These are phyloP conservation scores for Asarcornis scutulata DNA, from an alignment of 2,113 vertebrate genomes.

Conservation along the genomic window DNA sequence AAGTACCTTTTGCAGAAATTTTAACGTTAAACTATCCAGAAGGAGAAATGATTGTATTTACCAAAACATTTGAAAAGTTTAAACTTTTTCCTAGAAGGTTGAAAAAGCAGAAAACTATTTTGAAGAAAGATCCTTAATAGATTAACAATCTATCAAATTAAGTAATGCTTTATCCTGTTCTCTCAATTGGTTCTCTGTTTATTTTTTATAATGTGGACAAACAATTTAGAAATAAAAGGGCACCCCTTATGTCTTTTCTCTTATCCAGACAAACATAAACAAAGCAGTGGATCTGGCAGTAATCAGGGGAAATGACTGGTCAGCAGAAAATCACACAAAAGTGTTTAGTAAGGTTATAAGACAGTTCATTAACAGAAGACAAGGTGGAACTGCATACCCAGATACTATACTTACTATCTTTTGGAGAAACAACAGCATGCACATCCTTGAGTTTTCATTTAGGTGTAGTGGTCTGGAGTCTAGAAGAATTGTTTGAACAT, in stretches of 20 bases:
- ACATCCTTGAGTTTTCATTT: neutral
- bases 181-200: neutral
- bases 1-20: neutral
- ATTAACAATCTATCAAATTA: neutral
- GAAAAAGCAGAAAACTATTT: neutral
- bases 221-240: constrained; percentile 13
- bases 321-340: constrained; percentile 45
- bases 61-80: neutral
- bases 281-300: neutral
- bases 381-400: neutral
- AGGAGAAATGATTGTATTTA: neutral
- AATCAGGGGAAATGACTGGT: neutral
- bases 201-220: neutral
- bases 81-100: neutral
- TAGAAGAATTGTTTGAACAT: neutral
- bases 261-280: neutral
- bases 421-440: neutral
- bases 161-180: neutral
- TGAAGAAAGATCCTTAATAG: neutral
- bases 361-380: constrained; percentile 49
- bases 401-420: neutral
- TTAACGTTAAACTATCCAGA: neutral
- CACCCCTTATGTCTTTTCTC: neutral
- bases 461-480: neutral
- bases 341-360: constrained; percentile 7